phyloP scores from a whole-genome alignment of 2,797 vertebrate species.

The Phoxinus dragarum region DNA sequence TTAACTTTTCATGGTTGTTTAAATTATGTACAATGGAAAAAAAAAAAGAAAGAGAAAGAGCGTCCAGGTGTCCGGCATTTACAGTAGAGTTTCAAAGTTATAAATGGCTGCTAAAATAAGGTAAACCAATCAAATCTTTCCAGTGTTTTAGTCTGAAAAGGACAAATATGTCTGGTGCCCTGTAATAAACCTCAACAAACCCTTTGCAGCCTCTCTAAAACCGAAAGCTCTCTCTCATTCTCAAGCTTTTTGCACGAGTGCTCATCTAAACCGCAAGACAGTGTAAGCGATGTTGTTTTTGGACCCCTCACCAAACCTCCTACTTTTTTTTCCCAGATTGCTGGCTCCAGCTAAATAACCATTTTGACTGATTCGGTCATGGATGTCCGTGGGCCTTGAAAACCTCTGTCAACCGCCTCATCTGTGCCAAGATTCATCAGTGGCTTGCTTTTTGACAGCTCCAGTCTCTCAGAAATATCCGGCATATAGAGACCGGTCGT shows the following conservation, averaged over 20 bases:
- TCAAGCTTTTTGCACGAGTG: conserved; percentile 73
- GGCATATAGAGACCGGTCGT: conserved; percentile 50
- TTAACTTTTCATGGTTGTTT: background rate
- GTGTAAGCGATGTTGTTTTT: conserved; percentile 76
- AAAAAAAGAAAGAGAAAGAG: background rate
- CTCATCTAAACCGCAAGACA: conserved; percentile 71
- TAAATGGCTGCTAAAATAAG: conserved; percentile 13
- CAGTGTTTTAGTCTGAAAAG: conserved; percentile 41
- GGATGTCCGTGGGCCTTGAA: conserved; percentile 69
- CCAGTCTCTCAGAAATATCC: conserved; percentile 66
- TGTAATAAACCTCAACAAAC: conserved; percentile 17
- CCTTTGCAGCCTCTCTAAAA: conserved; percentile 6
- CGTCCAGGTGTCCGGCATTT: conserved; percentile 6
- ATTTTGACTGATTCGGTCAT: conserved; percentile 73
- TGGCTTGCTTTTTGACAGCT: conserved; percentile 61
- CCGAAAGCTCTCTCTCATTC: conserved; percentile 66
- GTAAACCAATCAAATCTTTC: conserved; percentile 27
- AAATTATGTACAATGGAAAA: background rate
- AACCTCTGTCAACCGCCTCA: conserved; percentile 63
- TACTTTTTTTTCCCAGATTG: conserved; percentile 74
- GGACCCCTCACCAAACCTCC: conserved; percentile 65
- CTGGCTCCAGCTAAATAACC: conserved; percentile 78
- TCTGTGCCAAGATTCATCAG: conserved; percentile 70
- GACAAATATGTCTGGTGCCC: conserved; percentile 28
- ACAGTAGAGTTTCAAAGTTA: conserved; percentile 4